These are phyloP conservation scores for Budorcas taxicolor DNA, from an alignment of 2,113 vertebrate species.

Conservation along the genomic window DNA sequence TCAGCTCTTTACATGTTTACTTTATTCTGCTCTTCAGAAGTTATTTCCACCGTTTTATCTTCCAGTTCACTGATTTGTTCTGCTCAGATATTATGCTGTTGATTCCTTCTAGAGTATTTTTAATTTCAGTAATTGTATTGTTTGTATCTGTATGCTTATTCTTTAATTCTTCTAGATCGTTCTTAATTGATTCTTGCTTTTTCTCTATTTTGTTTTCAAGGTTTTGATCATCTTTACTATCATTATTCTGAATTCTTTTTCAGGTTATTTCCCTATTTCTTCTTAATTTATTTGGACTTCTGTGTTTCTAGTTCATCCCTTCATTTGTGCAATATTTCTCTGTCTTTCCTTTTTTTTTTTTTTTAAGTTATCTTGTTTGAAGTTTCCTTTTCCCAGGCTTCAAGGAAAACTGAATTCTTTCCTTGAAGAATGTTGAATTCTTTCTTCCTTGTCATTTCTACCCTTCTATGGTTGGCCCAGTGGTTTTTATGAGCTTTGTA, in stretches of 20 bases:
- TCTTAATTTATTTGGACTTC: neutral
- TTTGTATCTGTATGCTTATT: neutral
- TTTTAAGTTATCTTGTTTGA: neutral
- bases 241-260: neutral
- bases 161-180: neutral
- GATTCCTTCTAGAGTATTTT: neutral
- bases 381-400: neutral
- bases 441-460: neutral
- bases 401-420: neutral
- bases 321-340: neutral
- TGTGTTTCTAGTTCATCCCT: accelerated
- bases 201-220: neutral
- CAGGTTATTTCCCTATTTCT: neutral
- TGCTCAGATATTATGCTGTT: neutral
- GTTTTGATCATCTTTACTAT: neutral
- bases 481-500: neutral
- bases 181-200: neutral
- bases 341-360: neutral
- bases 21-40: neutral
- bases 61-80: neutral
- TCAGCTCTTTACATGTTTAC: neutral
- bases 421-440: neutral
- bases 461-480: neutral
- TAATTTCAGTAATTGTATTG: neutral
- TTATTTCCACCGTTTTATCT: neutral